Evolutionary conservation across 1,140 invertebrate genomes (phyloP).

Genomic region (Psix sp.): DNA sequence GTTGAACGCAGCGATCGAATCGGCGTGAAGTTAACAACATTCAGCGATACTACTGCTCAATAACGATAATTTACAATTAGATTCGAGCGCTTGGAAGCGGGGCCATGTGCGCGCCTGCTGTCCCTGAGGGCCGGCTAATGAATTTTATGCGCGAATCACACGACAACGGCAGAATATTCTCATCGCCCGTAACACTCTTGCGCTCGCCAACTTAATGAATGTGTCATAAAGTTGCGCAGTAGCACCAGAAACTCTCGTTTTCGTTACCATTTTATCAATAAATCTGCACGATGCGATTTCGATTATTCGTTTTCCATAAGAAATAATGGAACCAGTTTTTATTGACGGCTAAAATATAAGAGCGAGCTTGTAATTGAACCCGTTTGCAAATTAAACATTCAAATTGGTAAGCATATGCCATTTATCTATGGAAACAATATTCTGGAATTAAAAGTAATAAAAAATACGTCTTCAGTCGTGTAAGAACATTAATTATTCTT

Average conservation of each 20-base stretch:
- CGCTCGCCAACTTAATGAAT: conserved; percentile 25
- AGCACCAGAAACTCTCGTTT: conserved; percentile 31
- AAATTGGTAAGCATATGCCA: too few species aligned
- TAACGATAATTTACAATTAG: conserved; percentile 54
- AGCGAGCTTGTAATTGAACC: too few species aligned
- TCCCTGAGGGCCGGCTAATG: conserved; percentile 38
- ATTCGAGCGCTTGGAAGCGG: conserved; percentile 34
- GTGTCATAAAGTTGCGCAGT: conserved; percentile 28
- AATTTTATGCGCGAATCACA: conserved; percentile 43
- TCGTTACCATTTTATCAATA: conserved; percentile 12
- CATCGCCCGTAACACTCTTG: conserved; percentile 41
- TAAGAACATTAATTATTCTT: too few species aligned
- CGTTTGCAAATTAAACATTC: too few species aligned
- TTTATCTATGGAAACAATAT: too few species aligned
- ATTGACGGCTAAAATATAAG: not conserved
- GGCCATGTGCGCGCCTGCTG: conserved; percentile 22
- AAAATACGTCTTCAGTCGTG: too few species aligned
- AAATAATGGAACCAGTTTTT: not conserved
- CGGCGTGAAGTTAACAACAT: too few species aligned
- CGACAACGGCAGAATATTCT: conserved; percentile 37
- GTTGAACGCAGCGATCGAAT: conserved; percentile 2
- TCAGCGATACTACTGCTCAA: conserved; percentile 15
- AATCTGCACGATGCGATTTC: conserved; percentile 5
- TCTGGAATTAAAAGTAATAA: too few species aligned
- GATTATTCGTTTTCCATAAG: too few species aligned